Percentiles rank a stretch among this genome's conserved stretches.
Evolutionary conservation across 2,113 vertebrate genomes (phyloP).

Genomic region (Callionymus lyra): DNA sequence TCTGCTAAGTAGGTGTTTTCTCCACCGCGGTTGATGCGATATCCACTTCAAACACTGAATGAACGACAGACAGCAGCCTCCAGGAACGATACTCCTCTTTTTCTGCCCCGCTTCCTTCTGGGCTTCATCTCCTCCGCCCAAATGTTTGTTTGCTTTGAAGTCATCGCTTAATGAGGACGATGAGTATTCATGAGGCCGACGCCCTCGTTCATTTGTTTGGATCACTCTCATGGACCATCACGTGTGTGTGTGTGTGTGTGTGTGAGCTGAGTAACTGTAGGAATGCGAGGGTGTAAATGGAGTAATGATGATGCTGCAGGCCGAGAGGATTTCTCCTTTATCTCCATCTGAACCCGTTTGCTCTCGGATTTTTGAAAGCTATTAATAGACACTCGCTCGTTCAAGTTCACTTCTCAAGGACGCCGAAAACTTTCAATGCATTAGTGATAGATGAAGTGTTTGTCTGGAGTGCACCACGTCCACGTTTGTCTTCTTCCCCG

Average conservation of each 20-base stretch:
- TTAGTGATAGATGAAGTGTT: neutral
- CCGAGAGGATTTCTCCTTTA: conserved; percentile 5
- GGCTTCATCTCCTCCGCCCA: neutral
- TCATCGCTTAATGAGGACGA: conserved; percentile 37
- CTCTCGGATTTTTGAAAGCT: conserved; percentile 20
- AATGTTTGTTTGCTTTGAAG: conserved; percentile 34
- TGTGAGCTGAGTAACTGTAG: neutral
- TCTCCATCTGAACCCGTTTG: conserved; percentile 26
- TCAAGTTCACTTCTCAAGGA: conserved; percentile 25
- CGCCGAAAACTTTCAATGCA: neutral
- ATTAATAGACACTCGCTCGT: conserved; percentile 31
- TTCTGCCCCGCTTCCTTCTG: neutral
- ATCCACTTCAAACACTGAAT: too few species aligned
- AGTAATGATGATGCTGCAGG: neutral
- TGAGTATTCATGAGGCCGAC: conserved; percentile 55
- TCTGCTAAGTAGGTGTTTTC: too few species aligned
- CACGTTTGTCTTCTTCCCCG: neutral
- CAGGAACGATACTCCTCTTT: conserved; percentile 3
- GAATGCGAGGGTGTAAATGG: neutral
- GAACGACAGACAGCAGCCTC: neutral
- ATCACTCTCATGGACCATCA: too few species aligned
- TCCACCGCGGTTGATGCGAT: too few species aligned
- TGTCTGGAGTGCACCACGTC: conserved; percentile 1
- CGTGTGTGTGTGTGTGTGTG: neutral
- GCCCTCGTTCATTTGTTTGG: conserved; percentile 6